Conservation (phyloP, 2,888 invertebrate genomes). For the Myathropa florea region DNA sequence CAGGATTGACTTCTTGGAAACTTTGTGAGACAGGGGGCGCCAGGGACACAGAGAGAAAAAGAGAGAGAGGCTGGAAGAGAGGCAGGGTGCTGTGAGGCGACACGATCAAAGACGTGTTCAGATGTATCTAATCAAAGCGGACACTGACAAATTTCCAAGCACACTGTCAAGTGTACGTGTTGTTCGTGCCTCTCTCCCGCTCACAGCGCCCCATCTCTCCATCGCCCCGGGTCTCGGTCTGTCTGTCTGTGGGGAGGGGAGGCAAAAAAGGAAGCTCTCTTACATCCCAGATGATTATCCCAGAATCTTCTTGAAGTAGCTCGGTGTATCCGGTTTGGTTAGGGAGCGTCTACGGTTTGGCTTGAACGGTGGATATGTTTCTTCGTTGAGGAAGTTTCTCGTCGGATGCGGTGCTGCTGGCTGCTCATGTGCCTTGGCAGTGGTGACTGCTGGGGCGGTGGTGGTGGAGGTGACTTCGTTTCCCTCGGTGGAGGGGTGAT, state of each 20-base stretch:
- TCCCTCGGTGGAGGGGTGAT: constrained; percentile 30
- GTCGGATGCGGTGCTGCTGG: constrained; percentile 73
- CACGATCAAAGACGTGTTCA: no score
- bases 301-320: constrained; percentile 80
- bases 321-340: constrained; percentile 79
- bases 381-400: constrained; percentile 79
- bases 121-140: no score
- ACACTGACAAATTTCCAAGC: no score
- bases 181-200: not conserved
- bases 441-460: constrained; percentile 55
- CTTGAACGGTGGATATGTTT: constrained; percentile 79
- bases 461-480: constrained; percentile 44
- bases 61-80: not conserved
- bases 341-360: constrained; percentile 80
- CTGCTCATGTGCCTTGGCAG: constrained; percentile 44
- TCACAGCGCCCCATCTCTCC: not conserved
- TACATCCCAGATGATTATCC: constrained; percentile 76
- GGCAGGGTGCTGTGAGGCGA: not conserved
- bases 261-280: constrained; percentile 23
- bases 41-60: not conserved
- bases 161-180: not conserved
- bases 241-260: not conserved
- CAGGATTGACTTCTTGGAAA: constrained; percentile 29
- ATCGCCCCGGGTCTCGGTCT: not conserved
- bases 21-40: not conserved